These are phyloP conservation scores for Nicator chloris DNA, from an alignment of 2,113 vertebrate genomes.

Conservation along the genomic window DNA sequence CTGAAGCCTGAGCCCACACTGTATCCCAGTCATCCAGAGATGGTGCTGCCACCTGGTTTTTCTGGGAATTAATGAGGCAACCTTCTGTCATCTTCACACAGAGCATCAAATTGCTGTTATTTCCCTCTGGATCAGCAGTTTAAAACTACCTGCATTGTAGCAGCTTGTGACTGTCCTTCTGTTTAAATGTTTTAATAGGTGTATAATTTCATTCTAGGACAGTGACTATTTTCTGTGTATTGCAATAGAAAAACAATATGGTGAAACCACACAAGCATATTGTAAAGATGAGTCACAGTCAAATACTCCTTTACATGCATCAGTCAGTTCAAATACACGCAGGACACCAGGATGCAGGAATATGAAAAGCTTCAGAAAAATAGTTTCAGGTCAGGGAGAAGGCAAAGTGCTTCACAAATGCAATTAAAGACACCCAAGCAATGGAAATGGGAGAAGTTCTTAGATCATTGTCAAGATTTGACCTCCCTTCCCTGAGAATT, in stretches of 20 bases:
- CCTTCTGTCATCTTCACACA: background rate
- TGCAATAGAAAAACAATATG: background rate
- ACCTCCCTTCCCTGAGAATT: background rate
- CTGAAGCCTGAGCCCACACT: background rate
- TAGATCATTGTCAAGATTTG: background rate
- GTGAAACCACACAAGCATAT: background rate
- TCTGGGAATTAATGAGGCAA: background rate
- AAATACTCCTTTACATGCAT: background rate
- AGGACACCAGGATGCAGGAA: background rate
- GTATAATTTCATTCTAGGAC: background rate
- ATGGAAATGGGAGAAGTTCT: background rate
- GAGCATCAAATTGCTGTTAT: background rate
- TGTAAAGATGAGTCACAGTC: background rate
- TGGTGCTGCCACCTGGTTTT: background rate
- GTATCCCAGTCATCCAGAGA: background rate
- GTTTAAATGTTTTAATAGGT: background rate
- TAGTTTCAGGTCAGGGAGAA: background rate
- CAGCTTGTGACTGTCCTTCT: background rate
- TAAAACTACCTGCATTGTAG: background rate
- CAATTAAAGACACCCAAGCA: background rate
- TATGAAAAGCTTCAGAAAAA: background rate
- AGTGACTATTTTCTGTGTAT: background rate
- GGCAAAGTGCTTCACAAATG: background rate
- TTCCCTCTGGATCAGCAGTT: background rate
- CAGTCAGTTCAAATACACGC: background rate